Evolutionary conservation across 1,140 invertebrate genomes (phyloP).

Genomic region (Sycobia sp.): DNA sequence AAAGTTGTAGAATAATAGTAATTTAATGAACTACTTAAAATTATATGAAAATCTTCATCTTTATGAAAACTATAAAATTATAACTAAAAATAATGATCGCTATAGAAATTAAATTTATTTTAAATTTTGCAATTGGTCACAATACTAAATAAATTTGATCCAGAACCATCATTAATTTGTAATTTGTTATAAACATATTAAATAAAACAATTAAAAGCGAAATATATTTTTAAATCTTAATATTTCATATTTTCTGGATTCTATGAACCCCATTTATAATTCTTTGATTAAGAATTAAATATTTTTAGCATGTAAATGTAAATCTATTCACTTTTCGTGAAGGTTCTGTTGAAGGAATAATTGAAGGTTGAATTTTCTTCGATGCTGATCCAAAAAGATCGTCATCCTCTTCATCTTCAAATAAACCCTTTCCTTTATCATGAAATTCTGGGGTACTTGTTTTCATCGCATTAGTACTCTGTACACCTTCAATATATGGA

Average conservation of each 20-base stretch:
- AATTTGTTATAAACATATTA: not conserved
- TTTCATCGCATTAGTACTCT: conserved; percentile 23
- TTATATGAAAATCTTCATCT: not conserved
- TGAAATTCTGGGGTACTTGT: conserved; percentile 48
- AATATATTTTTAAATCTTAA: not conserved
- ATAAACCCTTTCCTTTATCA: conserved; percentile 40
- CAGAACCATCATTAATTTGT: not conserved
- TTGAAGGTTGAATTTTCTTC: conserved; percentile 18
- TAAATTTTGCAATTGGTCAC: too few relatives aligned
- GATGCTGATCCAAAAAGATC: conserved; percentile 42
- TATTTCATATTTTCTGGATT: not conserved
- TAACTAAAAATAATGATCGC: too few relatives aligned
- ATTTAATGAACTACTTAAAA: not conserved
- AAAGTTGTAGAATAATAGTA: too few relatives aligned
- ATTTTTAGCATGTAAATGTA: too few relatives aligned
- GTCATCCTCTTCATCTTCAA: conserved; percentile 46
- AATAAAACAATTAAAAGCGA: not conserved
- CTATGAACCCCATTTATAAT: too few relatives aligned
- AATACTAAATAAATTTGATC: too few relatives aligned
- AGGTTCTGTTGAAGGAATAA: not conserved
- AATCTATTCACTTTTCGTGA: conserved; percentile 37
- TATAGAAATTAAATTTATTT: too few relatives aligned
- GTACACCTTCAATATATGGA: not conserved
- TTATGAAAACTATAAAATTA: too few relatives aligned
- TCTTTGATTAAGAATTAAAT: too few relatives aligned